Evolutionary conservation across 2,888 invertebrate species (phyloP).

Genomic region (Atherix ibis): DNA sequence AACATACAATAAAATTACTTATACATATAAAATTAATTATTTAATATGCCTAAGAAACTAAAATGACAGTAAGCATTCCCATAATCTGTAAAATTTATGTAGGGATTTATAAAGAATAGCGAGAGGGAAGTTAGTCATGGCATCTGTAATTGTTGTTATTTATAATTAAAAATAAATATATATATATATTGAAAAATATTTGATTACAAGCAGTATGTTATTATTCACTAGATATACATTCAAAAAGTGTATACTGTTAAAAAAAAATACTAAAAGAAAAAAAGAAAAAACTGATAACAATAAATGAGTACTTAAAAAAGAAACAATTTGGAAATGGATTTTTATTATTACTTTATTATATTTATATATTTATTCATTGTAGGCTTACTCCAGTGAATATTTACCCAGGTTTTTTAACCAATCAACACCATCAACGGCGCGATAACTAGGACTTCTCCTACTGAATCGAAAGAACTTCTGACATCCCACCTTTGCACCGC

Average conservation of each 20-base stretch:
- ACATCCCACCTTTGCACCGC: too few species aligned
- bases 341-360: too few species aligned
- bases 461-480: too few species aligned
- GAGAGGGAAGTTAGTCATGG: neutral
- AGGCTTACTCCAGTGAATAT: too few species aligned
- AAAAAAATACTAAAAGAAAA: too few species aligned
- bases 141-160: constrained; percentile 8
- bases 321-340: neutral
- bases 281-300: constrained; percentile 5
- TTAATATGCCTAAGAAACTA: too few species aligned
- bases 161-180: constrained; percentile 7
- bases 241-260: constrained; percentile 10
- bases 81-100: too few species aligned
- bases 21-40: too few species aligned
- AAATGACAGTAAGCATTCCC: constrained; percentile 1
- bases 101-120: neutral
- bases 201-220: constrained; percentile 7
- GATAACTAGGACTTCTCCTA: too few species aligned
- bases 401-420: too few species aligned
- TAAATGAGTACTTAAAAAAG: constrained; percentile 2
- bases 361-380: too few species aligned
- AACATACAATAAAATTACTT: constrained; percentile 1
- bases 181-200: constrained; percentile 5
- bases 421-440: too few species aligned
- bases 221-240: constrained; percentile 11